These are phyloP conservation scores for Troilus luridus DNA, from an alignment of 2,888 invertebrate species.

Conservation along the genomic window DNA sequence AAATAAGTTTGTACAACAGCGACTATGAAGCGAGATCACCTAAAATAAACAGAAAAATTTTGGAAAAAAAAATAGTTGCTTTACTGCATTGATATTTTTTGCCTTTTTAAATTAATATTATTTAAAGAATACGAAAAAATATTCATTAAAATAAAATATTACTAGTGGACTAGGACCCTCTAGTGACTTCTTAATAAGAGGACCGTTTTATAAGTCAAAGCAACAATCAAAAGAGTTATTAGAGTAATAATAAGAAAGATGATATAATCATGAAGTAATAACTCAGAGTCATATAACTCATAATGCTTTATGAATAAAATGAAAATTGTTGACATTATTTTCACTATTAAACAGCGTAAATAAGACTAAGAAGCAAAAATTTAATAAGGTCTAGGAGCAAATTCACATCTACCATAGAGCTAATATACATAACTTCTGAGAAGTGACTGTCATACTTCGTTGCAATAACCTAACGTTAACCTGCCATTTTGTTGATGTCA, in stretches of 20 bases:
- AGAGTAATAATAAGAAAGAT: neutral
- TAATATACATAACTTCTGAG: neutral
- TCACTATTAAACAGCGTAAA: too few relatives aligned
- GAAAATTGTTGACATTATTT: too few relatives aligned
- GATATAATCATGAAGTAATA: too few relatives aligned
- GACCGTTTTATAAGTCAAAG: neutral
- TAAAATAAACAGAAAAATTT: too few relatives aligned
- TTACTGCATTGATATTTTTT: neutral
- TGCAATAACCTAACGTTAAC: constrained; percentile 14
- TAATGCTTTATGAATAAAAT: too few relatives aligned
- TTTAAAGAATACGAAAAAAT: neutral
- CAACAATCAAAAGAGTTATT: neutral
- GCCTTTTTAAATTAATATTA: neutral
- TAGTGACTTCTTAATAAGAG: neutral
- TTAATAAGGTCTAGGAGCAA: too few relatives aligned
- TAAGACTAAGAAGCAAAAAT: too few relatives aligned
- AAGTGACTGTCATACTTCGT: neutral
- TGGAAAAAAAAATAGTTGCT: too few relatives aligned
- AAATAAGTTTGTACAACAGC: too few relatives aligned
- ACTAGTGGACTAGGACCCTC: neutral
- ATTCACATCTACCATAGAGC: neutral
- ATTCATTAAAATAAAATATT: too few relatives aligned
- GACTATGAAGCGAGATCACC: too few relatives aligned
- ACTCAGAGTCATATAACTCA: too few relatives aligned
- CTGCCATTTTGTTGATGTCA: constrained; percentile 30